phyloP scores from a whole-genome alignment of 2,888 invertebrate species.

The Brachyptera risi region DNA sequence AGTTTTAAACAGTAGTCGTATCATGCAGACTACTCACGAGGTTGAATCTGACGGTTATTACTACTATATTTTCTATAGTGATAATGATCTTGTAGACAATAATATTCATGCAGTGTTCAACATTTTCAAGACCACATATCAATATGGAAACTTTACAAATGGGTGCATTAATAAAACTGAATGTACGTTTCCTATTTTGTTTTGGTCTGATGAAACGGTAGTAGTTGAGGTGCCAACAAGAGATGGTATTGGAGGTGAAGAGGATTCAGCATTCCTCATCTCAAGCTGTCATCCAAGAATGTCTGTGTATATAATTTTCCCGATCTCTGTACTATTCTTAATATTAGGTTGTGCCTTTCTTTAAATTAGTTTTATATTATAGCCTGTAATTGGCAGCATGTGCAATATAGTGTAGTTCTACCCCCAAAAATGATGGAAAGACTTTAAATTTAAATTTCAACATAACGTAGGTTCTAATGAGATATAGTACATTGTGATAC shows the following conservation, averaged over 20 bases:
- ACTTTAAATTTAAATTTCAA: too few species aligned
- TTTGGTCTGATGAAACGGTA: conserved; percentile 72
- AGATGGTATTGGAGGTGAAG: conserved; percentile 73
- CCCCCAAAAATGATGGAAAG: too few species aligned
- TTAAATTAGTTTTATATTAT: too few species aligned
- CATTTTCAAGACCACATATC: conserved; percentile 79
- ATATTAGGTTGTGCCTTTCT: conserved; percentile 78
- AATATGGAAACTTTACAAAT: conserved; percentile 65
- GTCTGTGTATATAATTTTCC: conserved; percentile 74
- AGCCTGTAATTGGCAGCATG: too few species aligned
- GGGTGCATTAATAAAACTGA: conserved; percentile 72
- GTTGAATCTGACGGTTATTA: conserved; percentile 76
- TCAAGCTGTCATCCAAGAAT: conserved; percentile 78
- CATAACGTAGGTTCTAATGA: too few species aligned
- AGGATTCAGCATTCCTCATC: conserved; percentile 65
- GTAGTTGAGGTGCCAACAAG: conserved; percentile 80
- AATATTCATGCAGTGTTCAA: conserved; percentile 80
- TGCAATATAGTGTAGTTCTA: too few species aligned
- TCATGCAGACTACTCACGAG: conserved; percentile 63
- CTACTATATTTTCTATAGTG: conserved; percentile 85
- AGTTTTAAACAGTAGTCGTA: conserved; percentile 55
- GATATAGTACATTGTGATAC: too few species aligned
- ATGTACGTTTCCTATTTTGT: conserved; percentile 67
- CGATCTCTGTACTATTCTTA: conserved; percentile 68
- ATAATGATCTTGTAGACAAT: conserved; percentile 74